Conservation (phyloP, 2,888 invertebrate species). For the Cheilosia grossa region DNA sequence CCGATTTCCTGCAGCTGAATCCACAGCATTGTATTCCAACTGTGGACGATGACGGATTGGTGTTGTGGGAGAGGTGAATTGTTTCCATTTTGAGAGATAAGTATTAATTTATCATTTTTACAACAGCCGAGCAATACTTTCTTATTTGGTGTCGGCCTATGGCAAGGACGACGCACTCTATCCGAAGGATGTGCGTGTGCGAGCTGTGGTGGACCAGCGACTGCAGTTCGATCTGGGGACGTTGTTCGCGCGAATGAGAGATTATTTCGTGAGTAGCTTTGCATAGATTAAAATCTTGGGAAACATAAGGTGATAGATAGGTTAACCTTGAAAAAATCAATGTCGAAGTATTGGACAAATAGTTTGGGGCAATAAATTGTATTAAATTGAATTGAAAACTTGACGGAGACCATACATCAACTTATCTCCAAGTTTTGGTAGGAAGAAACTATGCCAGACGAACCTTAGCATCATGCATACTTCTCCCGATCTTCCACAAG, state of each 20-base stretch:
- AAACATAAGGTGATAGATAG: too few relatives aligned
- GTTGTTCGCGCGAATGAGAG: constrained; percentile 84
- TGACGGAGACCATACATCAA: too few relatives aligned
- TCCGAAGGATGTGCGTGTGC: constrained; percentile 85
- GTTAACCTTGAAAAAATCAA: too few relatives aligned
- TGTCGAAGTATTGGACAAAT: too few relatives aligned
- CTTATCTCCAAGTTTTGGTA: too few relatives aligned
- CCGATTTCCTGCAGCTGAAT: constrained; percentile 85
- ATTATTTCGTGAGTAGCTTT: constrained; percentile 84
- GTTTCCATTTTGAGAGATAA: constrained; percentile 15
- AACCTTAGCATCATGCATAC: too few relatives aligned
- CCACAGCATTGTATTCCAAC: constrained; percentile 86
- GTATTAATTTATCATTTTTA: constrained; percentile 42
- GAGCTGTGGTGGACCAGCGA: constrained; percentile 86
- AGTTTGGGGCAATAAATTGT: too few relatives aligned
- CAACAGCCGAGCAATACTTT: constrained; percentile 84
- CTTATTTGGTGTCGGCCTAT: constrained; percentile 86
- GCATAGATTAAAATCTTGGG: too few relatives aligned
- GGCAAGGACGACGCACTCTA: constrained; percentile 86
- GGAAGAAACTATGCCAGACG: too few relatives aligned
- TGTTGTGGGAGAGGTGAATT: constrained; percentile 84
- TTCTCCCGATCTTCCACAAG: too few relatives aligned
- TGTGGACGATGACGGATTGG: constrained; percentile 85
- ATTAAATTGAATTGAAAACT: too few relatives aligned
- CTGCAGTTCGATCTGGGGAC: constrained; percentile 85